phyloP scores from a whole-genome alignment of 2,113 vertebrate species.

The Notiomystis cincta region DNA sequence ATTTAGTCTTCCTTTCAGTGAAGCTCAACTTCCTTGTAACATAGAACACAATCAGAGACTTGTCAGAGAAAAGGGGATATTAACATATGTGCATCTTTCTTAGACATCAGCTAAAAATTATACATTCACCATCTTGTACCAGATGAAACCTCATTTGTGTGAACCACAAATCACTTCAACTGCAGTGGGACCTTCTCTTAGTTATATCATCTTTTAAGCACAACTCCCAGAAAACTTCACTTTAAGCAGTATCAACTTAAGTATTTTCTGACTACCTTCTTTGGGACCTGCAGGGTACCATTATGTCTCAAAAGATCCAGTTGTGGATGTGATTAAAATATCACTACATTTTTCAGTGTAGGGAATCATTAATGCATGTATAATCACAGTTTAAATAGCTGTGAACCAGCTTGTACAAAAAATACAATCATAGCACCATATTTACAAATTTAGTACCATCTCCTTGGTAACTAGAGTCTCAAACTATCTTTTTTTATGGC shows the following conservation, averaged over 20 bases:
- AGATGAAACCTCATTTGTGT: conserved; percentile 17
- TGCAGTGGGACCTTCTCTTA: background rate
- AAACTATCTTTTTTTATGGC: conserved; percentile 71
- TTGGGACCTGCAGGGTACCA: background rate
- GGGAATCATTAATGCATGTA: conserved; percentile 50
- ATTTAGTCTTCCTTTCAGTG: conserved; percentile 9
- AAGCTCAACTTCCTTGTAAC: background rate
- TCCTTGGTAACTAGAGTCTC: conserved; percentile 56
- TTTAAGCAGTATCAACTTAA: background rate
- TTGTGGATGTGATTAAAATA: conserved; percentile 36
- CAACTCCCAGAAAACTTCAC: background rate
- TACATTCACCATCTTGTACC: conserved; percentile 21
- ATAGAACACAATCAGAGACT: background rate
- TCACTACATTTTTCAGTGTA: conserved; percentile 54
- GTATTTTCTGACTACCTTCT: background rate
- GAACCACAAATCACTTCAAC: background rate
- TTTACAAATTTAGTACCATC: conserved; percentile 73
- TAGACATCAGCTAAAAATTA: conserved; percentile 8
- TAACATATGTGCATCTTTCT: background rate
- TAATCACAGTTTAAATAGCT: conserved; percentile 72
- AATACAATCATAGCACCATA: conserved; percentile 75
- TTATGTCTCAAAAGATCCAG: background rate
- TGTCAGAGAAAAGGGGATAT: background rate
- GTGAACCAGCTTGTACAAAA: conserved; percentile 61
- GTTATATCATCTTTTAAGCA: background rate